Percentiles rank a stretch among this genome's conserved stretches.
Conservation (phyloP, 2,113 vertebrate species). For the Stomatorhinus ivindoensis region DNA sequence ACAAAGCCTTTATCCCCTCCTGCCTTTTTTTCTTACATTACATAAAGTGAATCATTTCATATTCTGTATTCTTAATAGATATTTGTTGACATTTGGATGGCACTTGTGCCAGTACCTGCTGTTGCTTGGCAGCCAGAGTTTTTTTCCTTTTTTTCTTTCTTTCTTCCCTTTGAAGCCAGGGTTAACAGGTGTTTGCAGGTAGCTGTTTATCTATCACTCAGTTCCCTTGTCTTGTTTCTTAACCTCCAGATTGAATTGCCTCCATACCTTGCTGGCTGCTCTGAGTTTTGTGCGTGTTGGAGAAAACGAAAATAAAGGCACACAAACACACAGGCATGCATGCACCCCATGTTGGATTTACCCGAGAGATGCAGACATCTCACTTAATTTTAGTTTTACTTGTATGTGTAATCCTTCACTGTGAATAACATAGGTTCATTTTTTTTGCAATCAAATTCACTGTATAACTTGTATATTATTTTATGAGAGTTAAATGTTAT, state of each 20-base stretch:
- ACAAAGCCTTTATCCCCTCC: slow-evolving; percentile 1
- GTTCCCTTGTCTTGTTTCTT: slow-evolving; percentile 32
- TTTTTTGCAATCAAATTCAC: neutral
- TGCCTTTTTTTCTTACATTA: slow-evolving; percentile 29
- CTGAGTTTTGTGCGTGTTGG: neutral
- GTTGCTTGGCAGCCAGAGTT: slow-evolving; percentile 45
- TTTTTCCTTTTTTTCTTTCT: slow-evolving; percentile 37
- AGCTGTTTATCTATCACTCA: slow-evolving; percentile 58
- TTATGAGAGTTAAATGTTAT: neutral
- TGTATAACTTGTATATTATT: neutral
- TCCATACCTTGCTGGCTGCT: slow-evolving; percentile 15
- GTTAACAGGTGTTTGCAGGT: slow-evolving; percentile 67
- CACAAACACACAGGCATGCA: slow-evolving; percentile 5
- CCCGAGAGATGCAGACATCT: slow-evolving; percentile 37
- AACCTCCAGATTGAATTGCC: slow-evolving; percentile 54
- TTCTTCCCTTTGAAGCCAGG: slow-evolving; percentile 31
- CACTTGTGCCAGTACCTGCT: slow-evolving; percentile 31
- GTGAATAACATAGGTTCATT: neutral
- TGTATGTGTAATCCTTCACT: neutral
- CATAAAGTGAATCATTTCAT: slow-evolving; percentile 28
- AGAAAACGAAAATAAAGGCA: slow-evolving; percentile 2
- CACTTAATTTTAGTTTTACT: slow-evolving; percentile 19
- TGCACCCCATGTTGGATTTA: slow-evolving; percentile 33
- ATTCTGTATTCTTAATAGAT: slow-evolving; percentile 33
- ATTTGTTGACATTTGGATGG: slow-evolving; percentile 37